Evolutionary conservation across 2,797 vertebrate genomes (phyloP), one percentile per base, ranked within the genome.

Genomic region (Botia kubotai): DNA sequence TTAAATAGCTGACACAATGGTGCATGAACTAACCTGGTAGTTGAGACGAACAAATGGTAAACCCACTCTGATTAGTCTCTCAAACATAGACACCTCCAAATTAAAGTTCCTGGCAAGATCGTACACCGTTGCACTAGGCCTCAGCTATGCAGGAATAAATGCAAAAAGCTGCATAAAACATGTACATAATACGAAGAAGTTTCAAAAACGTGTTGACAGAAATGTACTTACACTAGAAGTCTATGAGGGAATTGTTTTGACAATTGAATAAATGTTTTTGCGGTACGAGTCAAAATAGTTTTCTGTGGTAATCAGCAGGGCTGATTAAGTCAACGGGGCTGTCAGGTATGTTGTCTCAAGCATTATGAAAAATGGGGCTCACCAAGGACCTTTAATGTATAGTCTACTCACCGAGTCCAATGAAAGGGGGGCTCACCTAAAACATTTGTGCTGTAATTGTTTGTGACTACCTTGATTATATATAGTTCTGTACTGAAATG

Each of bases 31-130:
- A 66, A 99, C 97, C 95, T 99, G 97, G 86, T 96, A 97, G 92
- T 96, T 95, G 72, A 99, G 95, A 83, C 95, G 92, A 76, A 97
- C 95, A 84, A 89, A 98, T 6, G 97, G 97, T 79, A 97, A 90
- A 46, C 92, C 84, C 33, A 96, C 93, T 75, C 91, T 95, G 87
- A 99, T 94, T 73, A 98, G 95, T 52, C 97, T 94, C 89, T 99
- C 97, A 92, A 99, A 99, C 92, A 98, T 96, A 58, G 97, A 99
- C 71, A 98, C 94, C 88, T 98, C 97, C 50, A 99, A 92, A 88
- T 93, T 93, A 92, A 96, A 98, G 90, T 97, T 97, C 91, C 93
- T 98, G 67, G 96, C 97, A 67, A 98, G 93, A 16, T 98, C 97
- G 75, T 95, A 98, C 0, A 98, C 97, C 0, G 97, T 99, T 84